Percentiles rank a stretch among this genome's conserved stretches.
These are phyloP conservation scores for Tringa solitaria DNA, from an alignment of 2,113 vertebrate species.

Conservation along the genomic window DNA sequence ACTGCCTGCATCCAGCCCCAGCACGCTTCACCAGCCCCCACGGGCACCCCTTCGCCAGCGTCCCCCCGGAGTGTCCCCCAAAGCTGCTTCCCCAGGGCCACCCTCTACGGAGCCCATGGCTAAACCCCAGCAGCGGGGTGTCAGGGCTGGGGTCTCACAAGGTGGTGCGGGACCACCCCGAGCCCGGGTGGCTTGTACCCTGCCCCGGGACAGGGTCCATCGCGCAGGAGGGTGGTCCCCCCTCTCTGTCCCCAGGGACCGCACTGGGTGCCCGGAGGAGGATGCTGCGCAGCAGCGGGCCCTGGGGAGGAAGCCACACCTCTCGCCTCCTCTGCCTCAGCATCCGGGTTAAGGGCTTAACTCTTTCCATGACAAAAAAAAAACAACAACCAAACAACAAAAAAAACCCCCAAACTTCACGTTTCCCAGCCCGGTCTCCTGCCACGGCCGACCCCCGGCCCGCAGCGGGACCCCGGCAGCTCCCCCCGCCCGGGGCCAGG, in stretches of 20 bases:
- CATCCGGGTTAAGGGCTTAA: conserved; percentile 44
- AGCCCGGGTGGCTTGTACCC: not conserved
- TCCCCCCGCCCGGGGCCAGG: not conserved
- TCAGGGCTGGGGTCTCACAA: not conserved
- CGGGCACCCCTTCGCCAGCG: not conserved
- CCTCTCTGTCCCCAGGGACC: not conserved
- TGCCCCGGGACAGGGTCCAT: not conserved
- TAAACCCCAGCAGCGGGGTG: not conserved
- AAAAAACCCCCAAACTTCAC: too few species aligned
- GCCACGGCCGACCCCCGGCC: not conserved
- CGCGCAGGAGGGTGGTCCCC: not conserved
- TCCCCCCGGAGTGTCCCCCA: too few species aligned
- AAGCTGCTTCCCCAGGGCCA: not conserved
- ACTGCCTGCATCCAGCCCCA: not conserved
- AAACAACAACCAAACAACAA: not conserved
- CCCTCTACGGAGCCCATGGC: not conserved
- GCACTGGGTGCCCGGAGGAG: not conserved
- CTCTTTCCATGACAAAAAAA: not conserved
- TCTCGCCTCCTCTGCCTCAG: conserved; percentile 43
- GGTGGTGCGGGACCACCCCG: not conserved
- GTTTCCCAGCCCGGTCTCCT: not conserved
- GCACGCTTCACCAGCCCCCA: not conserved
- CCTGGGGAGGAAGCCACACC: conserved; percentile 44
- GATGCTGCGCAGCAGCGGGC: not conserved
- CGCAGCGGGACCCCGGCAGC: not conserved